Evolutionary conservation across 2,888 invertebrate species (phyloP).

Genomic region (Lagria hirta): DNA sequence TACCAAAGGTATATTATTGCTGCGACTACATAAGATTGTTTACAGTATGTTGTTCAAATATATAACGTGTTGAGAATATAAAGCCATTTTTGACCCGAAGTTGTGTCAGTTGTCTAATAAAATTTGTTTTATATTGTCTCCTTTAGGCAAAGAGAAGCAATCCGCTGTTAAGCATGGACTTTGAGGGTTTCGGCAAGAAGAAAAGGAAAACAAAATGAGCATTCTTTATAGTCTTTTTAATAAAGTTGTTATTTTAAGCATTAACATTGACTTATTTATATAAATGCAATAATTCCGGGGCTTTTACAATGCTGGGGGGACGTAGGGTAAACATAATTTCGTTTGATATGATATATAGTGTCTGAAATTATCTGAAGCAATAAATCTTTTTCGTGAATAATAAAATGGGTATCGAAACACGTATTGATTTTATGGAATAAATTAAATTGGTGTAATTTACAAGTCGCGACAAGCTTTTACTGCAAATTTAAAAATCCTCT

Average conservation of each 20-base stretch:
- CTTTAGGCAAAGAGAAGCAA: slow-evolving; percentile 66
- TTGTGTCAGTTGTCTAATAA: too few relatives aligned
- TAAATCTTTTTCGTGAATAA: slow-evolving; percentile 13
- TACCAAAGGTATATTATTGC: too few relatives aligned
- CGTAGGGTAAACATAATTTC: slow-evolving; percentile 14
- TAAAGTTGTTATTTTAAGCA: slow-evolving; percentile 1
- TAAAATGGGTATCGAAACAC: background rate
- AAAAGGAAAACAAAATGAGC: slow-evolving; percentile 38
- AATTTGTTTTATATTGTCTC: slow-evolving; percentile 4
- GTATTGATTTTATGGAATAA: slow-evolving; percentile 4
- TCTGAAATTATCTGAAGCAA: slow-evolving; percentile 5
- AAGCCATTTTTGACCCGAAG: too few relatives aligned
- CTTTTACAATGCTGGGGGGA: too few relatives aligned
- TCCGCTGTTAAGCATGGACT: slow-evolving; percentile 68
- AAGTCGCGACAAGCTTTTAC: background rate
- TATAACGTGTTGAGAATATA: background rate
- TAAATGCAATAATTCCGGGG: too few relatives aligned
- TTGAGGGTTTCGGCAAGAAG: slow-evolving; percentile 59
- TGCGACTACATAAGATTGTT: too few relatives aligned
- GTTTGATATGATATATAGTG: slow-evolving; percentile 5
- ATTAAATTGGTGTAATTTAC: background rate
- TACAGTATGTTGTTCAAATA: background rate
- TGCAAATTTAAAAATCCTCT: slow-evolving; percentile 27
- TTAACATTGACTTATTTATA: background rate
- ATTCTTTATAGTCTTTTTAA: background rate